Base-by-base conservation (phyloP, 2,797 vertebrate species). In the Manis javanica region DNA sequence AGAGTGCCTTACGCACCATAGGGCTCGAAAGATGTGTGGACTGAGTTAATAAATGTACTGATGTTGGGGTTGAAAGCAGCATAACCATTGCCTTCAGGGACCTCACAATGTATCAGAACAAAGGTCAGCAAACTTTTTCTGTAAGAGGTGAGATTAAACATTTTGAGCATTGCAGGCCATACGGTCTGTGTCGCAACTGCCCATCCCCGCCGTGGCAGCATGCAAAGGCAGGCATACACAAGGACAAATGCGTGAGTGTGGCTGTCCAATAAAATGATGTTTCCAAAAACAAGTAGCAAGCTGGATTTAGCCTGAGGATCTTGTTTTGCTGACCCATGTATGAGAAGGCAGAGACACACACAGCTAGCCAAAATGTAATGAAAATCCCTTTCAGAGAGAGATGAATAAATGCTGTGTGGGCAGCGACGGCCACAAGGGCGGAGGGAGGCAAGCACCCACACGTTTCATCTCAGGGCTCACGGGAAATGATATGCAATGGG, bases 401-500 rank as follows among this genome's bases (percentile, higher is more conserved):
- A 78, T 39, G 84, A 26, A 57, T 49, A 85, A 90, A 90, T 59
- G 92, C 31, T 55, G 34, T 2, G 61, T 15, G 7, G n/a, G 71
- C 69, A 72, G 81, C 59, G 59, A 69, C 2, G 6, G 79, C 82
- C 81, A 49, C 6, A 2, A 46, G 1, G 26, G 82, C 8, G 11
- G 46, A 87, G 55, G 18, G 74, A 94, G 94, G 77, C 94, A 95
- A 79, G 92, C 16, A 3, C 2, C 1, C 16, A 86, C 96, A 97
- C 2, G 89, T 89, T 86, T 49, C 13, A 19, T 46, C 11, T 46
- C 46, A 64, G 42, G n/a, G 66, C 87, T 79, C 94, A 91, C 19
- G 15, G 64, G 93, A 97, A 97, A 74, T 77, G 71, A 63, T 72
- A 34, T 55, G 82, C 39, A 29, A 46, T 77, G 88, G 77, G 93